Percentiles rank a stretch among this genome's conserved stretches.
Conservation (phyloP, 2,797 vertebrate genomes). For the Lindbergichthys nudifrons region DNA sequence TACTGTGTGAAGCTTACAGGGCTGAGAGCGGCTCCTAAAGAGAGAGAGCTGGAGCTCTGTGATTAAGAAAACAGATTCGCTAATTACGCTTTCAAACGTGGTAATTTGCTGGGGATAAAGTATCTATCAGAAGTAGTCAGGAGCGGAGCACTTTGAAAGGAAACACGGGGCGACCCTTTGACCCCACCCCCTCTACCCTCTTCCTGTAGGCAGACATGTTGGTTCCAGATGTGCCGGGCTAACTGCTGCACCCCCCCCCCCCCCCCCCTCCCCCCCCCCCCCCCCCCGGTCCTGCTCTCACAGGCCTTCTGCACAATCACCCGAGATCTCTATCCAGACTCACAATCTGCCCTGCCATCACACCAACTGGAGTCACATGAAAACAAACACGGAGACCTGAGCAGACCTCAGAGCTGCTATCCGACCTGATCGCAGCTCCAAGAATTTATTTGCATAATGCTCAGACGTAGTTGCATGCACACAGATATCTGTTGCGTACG, state of each 20-base stretch:
- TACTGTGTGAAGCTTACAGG: constrained; percentile 57
- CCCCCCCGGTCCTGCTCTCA: constrained; percentile 63
- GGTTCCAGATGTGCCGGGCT: constrained; percentile 92
- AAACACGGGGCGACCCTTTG: constrained; percentile 91
- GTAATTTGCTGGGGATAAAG: constrained; percentile 97
- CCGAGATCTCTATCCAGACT: constrained; percentile 74
- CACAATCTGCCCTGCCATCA: constrained; percentile 76
- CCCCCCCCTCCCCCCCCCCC: constrained; percentile 32
- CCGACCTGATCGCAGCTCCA: constrained; percentile 58
- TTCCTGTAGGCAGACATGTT: constrained; percentile 94
- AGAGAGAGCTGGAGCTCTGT: constrained; percentile 84
- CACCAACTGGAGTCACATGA: constrained; percentile 63
- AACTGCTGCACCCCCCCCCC: constrained; percentile 49
- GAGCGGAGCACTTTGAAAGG: constrained; percentile 90
- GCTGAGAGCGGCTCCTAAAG: constrained; percentile 70
- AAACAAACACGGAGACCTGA: constrained; percentile 75
- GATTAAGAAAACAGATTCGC: constrained; percentile 97
- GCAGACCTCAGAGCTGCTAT: constrained; percentile 64
- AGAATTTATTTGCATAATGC: constrained; percentile 67
- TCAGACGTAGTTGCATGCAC: constrained; percentile 62
- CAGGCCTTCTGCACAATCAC: constrained; percentile 69
- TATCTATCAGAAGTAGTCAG: constrained; percentile 95
- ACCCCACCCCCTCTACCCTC: constrained; percentile 89
- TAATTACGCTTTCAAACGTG: constrained; percentile 95
- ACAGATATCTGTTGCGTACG: constrained; percentile 55